Evolutionary conservation across 2,113 vertebrate genomes (phyloP), one percentile per base, ranked within the genome.

Genomic region (Gambusia affinis): DNA sequence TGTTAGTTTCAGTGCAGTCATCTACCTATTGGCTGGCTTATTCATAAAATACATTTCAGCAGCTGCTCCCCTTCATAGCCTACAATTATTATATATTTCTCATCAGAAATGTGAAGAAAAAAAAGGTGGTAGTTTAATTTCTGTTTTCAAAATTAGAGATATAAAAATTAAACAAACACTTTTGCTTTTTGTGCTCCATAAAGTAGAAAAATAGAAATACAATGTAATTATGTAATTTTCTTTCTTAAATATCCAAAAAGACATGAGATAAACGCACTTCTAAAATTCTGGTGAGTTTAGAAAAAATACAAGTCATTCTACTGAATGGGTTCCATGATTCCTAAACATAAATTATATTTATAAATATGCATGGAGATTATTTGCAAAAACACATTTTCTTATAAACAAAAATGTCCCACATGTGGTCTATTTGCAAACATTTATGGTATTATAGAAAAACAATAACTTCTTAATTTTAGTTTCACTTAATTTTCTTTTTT

Each of bases 1-100:
- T n/a, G 27, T 79, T 83, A 84, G 67, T 31, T 78, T 31, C 1
- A 8, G 0, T 54, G 70, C 15, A 60, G 63, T 70, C n/a, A 7
- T 24, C 3, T 44, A 22, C 2, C 30, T 68, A 75, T 57, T 70
- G 3, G 11, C 57, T 1, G 11, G 44, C 81, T 68, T 7, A 14
- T 57, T 7, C 14, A 29, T 27, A 57, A 24, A 57, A 57, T 57
- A 57, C 24, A 11, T 57, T 57, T 47, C 19, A 47, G 1, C 12
- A 4, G 19, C 4, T 54, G 19, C 4, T 51, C 47, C 22, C 22
- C 5, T 51, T 22, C 1, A 35, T 37, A 37, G 51, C 0, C 5
- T n/a, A 57, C 22, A 19, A 8, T 22, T 24, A 51, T 51, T 1
- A 3, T 17, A 51, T 51, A 24, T 51, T 51, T 51, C 14, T 57